Conservation (phyloP, 2,113 vertebrate genomes). For the Albula glossodonta region DNA sequence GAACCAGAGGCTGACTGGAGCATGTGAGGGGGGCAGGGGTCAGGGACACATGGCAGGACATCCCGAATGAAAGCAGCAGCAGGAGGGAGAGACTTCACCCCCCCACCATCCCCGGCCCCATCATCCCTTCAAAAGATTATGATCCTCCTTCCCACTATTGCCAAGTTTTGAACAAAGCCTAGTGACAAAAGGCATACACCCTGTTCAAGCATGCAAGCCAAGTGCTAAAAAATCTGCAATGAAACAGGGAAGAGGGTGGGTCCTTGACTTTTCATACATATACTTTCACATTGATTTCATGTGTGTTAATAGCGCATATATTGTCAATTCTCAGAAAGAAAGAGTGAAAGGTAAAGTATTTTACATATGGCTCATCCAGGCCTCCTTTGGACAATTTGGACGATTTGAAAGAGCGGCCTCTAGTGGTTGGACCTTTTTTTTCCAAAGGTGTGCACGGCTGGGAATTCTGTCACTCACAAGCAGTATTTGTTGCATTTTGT, state of each 20-base stretch:
- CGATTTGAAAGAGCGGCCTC: too few species aligned
- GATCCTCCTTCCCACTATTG: not conserved
- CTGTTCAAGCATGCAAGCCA: not conserved
- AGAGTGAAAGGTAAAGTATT: too few species aligned
- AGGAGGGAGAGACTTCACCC: not conserved
- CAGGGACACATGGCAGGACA: not conserved
- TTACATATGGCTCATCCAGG: too few species aligned
- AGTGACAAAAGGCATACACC: not conserved
- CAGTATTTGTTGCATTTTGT: too few species aligned
- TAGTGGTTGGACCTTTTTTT: too few species aligned
- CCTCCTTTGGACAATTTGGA: too few species aligned
- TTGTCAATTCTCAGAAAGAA: too few species aligned
- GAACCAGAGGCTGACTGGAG: slow-evolving; percentile 3
- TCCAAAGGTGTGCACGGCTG: too few species aligned
- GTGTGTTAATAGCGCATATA: too few species aligned
- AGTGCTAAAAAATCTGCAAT: not conserved
- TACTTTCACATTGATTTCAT: not conserved
- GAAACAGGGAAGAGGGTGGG: not conserved
- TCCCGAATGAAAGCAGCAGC: not conserved
- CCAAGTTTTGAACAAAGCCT: too few species aligned
- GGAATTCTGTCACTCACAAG: too few species aligned
- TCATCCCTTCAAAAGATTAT: not conserved
- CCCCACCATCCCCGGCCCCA: not conserved
- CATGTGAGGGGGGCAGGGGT: not conserved
- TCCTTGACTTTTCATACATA: not conserved